Conservation (phyloP, 2,113 vertebrate species). For the Bothrops jararaca region DNA sequence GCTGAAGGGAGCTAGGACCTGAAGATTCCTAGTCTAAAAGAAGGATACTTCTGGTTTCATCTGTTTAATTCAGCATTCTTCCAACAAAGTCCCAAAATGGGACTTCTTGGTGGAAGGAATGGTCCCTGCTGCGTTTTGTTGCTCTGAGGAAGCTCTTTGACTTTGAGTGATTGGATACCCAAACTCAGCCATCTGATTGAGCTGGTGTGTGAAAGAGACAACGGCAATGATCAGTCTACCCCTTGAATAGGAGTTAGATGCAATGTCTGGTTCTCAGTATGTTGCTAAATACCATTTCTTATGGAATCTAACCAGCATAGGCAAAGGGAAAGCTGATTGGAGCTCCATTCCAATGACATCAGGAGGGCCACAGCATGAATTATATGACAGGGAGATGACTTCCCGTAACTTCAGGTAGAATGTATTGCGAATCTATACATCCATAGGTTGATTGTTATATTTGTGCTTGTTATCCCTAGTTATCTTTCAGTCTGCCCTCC, state of each 20-base stretch:
- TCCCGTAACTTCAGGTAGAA: background rate
- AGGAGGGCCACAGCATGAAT: background rate
- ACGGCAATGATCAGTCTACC: background rate
- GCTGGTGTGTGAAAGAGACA: background rate
- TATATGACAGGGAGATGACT: background rate
- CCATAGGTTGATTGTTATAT: background rate
- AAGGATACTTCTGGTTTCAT: background rate
- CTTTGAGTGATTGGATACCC: background rate
- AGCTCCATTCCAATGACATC: background rate
- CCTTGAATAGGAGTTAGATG: background rate
- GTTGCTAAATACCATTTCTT: background rate
- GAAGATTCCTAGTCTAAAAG: background rate
- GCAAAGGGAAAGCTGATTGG: background rate
- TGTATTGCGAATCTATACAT: background rate
- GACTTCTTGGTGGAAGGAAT: background rate
- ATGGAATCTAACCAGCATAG: background rate
- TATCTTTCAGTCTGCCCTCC: background rate
- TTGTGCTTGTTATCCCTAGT: background rate
- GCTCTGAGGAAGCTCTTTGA: background rate
- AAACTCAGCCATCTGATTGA: background rate
- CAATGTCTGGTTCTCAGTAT: background rate
- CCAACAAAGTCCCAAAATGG: background rate
- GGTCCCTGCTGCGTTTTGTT: background rate
- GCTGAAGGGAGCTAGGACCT: background rate
- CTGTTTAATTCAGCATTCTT: background rate